phyloP scores from a whole-genome alignment of 2,797 vertebrate species.

The Dallia pectoralis region DNA sequence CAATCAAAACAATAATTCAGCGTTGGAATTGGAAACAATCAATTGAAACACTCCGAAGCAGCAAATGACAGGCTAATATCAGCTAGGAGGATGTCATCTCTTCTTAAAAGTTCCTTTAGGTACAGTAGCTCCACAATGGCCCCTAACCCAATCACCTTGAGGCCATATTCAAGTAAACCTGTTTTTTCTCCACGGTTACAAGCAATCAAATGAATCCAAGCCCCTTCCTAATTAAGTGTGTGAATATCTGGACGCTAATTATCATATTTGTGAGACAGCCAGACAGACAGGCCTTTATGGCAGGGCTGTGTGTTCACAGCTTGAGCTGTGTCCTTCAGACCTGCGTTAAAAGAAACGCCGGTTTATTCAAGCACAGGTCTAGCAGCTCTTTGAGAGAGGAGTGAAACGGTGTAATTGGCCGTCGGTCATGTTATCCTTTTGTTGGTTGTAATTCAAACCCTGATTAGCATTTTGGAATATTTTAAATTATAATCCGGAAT shows the following conservation, averaged over 20 bases:
- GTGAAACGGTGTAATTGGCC: constrained; percentile 71
- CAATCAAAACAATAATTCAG: constrained; percentile 70
- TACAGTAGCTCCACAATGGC: constrained; percentile 70
- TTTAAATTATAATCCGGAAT: constrained; percentile 79
- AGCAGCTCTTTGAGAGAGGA: constrained; percentile 52
- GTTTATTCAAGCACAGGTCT: constrained; percentile 52
- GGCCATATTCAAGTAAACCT: constrained; percentile 66
- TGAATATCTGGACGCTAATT: constrained; percentile 76
- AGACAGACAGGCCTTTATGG: constrained; percentile 18
- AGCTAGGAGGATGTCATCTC: constrained; percentile 9
- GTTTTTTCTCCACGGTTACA: constrained; percentile 24
- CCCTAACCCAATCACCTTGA: constrained; percentile 64
- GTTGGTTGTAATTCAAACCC: constrained; percentile 74
- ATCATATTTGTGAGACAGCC: constrained; percentile 76
- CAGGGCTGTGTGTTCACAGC: constrained; percentile 65
- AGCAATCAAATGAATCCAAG: constrained; percentile 67
- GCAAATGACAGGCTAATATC: constrained; percentile 19
- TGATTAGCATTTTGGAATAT: constrained; percentile 81
- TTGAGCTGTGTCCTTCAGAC: constrained; percentile 43
- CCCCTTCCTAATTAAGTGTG: constrained; percentile 73
- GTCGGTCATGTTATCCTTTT: constrained; percentile 77
- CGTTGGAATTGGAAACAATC: constrained; percentile 59
- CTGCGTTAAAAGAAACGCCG: constrained; percentile 31
- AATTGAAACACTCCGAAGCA: constrained; percentile 29
- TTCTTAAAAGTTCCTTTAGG: constrained; percentile 64